Conservation (phyloP, 2,888 invertebrate species). For the Carterocephalus palaemon region DNA sequence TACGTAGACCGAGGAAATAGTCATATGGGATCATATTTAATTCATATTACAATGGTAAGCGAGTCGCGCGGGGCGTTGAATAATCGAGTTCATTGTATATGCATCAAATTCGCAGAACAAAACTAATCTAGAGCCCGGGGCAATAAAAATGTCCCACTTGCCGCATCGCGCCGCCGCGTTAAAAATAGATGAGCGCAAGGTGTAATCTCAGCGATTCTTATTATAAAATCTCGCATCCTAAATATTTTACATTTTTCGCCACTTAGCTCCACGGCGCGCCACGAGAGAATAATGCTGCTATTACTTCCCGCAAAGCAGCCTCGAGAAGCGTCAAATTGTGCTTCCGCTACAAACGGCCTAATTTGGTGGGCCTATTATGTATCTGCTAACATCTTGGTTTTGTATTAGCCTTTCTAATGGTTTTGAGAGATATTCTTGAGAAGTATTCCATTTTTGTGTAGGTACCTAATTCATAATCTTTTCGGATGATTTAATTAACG, state of each 20-base stretch:
- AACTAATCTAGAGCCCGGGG: slow-evolving; percentile 74
- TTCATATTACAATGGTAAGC: slow-evolving; percentile 62
- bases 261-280: slow-evolving; percentile 48
- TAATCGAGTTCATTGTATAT: slow-evolving; percentile 76
- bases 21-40: slow-evolving; percentile 55
- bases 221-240: slow-evolving; percentile 73
- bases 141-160: slow-evolving; percentile 76
- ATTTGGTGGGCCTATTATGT: slow-evolving; percentile 9
- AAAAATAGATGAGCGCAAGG: slow-evolving; percentile 74
- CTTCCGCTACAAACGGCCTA: slow-evolving; percentile 20
- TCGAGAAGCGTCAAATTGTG: slow-evolving; percentile 37
- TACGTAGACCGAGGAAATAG: slow-evolving; percentile 23
- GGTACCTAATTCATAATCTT: too few species aligned
- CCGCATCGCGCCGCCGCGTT: slow-evolving; percentile 59
- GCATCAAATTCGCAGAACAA: slow-evolving; percentile 78
- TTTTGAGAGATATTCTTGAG: too few species aligned
- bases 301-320: slow-evolving; percentile 55
- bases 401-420: slow-evolving; percentile 23
- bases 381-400: slow-evolving; percentile 6
- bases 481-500: too few species aligned
- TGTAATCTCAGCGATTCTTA: slow-evolving; percentile 74
- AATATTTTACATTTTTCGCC: slow-evolving; percentile 71
- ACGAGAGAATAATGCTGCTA: slow-evolving; percentile 53
- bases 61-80: slow-evolving; percentile 64
- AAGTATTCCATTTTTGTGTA: too few species aligned